These are phyloP conservation scores for Eilema sororculum DNA, from an alignment of 2,888 invertebrate genomes.

Conservation along the genomic window DNA sequence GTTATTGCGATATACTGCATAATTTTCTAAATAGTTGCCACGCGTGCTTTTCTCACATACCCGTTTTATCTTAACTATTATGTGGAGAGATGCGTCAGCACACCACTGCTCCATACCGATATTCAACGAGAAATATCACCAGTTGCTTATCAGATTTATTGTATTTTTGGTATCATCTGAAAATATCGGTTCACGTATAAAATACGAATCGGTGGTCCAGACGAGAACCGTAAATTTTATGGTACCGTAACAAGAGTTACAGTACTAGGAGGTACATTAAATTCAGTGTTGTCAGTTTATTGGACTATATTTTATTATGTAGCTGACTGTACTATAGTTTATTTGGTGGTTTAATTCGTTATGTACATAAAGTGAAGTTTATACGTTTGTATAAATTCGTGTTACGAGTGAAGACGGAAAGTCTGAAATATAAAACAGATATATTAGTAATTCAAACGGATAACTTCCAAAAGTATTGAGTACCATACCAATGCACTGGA, in stretches of 20 bases:
- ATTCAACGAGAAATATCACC: constrained; percentile 41
- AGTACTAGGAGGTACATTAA: constrained; percentile 46
- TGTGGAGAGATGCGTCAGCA: neutral
- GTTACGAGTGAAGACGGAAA: neutral
- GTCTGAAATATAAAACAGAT: constrained; percentile 42
- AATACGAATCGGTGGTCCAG: constrained; percentile 61
- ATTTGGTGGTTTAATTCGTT: neutral
- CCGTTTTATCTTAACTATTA: no score
- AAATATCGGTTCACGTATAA: constrained; percentile 25
- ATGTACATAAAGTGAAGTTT: neutral
- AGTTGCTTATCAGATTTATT: constrained; percentile 67
- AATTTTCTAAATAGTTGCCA: no score
- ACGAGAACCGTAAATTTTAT: constrained; percentile 66
- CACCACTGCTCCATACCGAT: neutral
- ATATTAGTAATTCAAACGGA: constrained; percentile 1
- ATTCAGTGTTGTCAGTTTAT: constrained; percentile 54
- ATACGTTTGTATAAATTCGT: neutral
- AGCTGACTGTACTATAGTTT: neutral
- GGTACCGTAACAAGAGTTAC: constrained; percentile 61
- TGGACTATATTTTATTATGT: constrained; percentile 46
- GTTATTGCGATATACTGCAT: no score
- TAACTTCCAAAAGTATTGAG: neutral
- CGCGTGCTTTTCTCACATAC: no score
- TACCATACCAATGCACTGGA: neutral
- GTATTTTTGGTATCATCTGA: constrained; percentile 53